Evolutionary conservation across 2,888 invertebrate species (phyloP).

Genomic region (Chrysolina oricalcia): DNA sequence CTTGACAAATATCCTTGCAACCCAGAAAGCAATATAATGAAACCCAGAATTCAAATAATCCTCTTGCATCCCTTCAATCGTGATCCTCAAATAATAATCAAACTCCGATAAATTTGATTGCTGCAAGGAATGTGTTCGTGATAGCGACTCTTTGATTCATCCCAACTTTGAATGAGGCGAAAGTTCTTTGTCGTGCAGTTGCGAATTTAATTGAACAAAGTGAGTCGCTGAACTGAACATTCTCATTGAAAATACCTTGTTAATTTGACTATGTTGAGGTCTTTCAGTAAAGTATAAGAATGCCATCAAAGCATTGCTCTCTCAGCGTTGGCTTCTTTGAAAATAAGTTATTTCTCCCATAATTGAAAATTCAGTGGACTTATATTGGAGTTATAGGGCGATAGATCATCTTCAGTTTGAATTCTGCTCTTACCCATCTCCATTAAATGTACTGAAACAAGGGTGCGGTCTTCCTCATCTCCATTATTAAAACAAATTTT

Average conservation of each 20-base stretch:
- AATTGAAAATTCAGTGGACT: not conserved
- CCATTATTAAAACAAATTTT: too few relatives aligned
- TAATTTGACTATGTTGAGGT: constrained; percentile 9
- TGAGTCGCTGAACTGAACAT: constrained; percentile 29
- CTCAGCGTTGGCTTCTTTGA: not conserved
- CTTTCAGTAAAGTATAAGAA: not conserved
- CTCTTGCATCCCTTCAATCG: not conserved
- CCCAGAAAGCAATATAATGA: not conserved
- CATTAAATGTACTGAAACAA: too few relatives aligned
- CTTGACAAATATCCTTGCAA: too few relatives aligned
- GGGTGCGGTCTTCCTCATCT: too few relatives aligned
- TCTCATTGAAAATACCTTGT: constrained; percentile 17
- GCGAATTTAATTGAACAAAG: constrained; percentile 28
- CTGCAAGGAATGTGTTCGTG: not conserved
- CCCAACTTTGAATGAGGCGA: constrained; percentile 22
- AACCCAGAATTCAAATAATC: not conserved
- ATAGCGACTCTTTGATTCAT: constrained; percentile 22
- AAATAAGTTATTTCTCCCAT: not conserved
- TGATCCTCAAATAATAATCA: not conserved
- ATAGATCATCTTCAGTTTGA: too few relatives aligned
- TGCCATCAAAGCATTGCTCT: not conserved
- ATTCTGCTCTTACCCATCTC: too few relatives aligned
- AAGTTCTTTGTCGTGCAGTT: constrained; percentile 26
- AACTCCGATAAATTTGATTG: not conserved
- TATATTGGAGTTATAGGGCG: not conserved